Evolutionary conservation across 2,113 vertebrate genomes (phyloP).

Genomic region (Equus przewalskii): DNA sequence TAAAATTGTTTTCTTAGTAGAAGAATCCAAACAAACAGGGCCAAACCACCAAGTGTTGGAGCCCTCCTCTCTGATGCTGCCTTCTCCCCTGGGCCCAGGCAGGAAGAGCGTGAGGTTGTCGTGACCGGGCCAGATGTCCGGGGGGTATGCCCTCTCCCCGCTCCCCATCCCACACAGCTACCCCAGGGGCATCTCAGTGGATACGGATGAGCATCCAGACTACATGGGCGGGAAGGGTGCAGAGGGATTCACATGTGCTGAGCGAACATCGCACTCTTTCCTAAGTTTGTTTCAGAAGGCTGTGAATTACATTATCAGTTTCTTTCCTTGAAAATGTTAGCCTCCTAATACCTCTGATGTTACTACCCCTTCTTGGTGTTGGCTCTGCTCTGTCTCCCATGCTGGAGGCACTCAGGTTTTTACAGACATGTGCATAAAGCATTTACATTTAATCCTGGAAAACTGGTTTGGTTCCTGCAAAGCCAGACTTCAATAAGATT

Average conservation of each 20-base stretch:
- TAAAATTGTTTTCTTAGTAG: slow-evolving; percentile 2
- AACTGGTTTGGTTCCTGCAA: neutral
- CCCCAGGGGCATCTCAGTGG: neutral
- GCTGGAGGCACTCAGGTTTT: neutral
- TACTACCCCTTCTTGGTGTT: neutral
- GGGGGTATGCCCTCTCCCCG: neutral
- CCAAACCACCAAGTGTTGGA: neutral
- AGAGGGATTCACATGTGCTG: neutral
- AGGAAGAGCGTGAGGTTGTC: neutral
- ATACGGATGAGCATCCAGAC: neutral
- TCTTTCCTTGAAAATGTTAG: neutral
- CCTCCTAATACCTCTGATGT: neutral
- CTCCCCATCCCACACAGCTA: neutral
- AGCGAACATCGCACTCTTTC: neutral
- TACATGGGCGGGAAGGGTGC: neutral
- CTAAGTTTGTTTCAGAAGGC: neutral
- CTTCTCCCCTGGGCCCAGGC: neutral
- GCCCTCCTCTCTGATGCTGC: neutral
- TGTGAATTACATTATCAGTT: neutral
- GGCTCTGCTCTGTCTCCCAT: neutral
- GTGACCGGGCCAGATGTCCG: too few relatives aligned
- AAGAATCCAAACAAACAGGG: neutral
- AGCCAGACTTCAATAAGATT: neutral
- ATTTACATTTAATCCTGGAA: neutral
- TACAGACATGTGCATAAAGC: neutral